Evolutionary conservation across 2,888 invertebrate species (phyloP), one percentile per base, ranked within the genome.

Genomic region (Drosophila vallismaia): DNA sequence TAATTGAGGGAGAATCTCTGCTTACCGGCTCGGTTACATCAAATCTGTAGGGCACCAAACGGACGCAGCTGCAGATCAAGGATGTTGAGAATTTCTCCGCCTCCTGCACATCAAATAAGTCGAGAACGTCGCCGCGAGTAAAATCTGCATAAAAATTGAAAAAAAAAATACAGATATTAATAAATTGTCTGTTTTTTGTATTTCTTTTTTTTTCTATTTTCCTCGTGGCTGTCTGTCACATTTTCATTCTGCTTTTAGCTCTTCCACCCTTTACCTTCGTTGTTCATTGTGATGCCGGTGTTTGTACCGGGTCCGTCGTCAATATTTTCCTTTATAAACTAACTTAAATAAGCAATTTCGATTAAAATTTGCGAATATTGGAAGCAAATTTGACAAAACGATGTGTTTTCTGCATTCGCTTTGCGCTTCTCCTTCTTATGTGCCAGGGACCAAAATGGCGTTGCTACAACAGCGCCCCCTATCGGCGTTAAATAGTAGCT

Each of bases 21-120:
- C 93, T 89, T 91, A 97, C 95, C 91, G 94, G 94, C 89, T 96
- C 95, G 68, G 93, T 93, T 28, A 96, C 95, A 75, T 94, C 93
- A 88, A 95, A 96, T 92, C 95, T 95, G 90, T 96, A 96, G 12
- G 97, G 96, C 40, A 98, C 97, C 89, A 98, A 95, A 74, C 97
- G 93, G 59, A 97, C 94, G 19, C 96, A 95, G 76, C 96, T 93
- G 90, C 97, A 97, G 14, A 92, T 91, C 9, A 96, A 88, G 49
- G 93, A 91, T n/a, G 94, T 93, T 55, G 92, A 92, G 51, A 93
- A 88, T 48, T 92, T 92, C 75, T 93, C 91, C 28, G 92, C 92
- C 73, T 93, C 90, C 36, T 75, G 24, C 9, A 77, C 57, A 69
- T 93, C 93, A 38, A 91, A 89, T 14, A 93, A 87, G 78, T 93